Conservation (phyloP, 2,797 vertebrate species). For the Coluber constrictor region DNA sequence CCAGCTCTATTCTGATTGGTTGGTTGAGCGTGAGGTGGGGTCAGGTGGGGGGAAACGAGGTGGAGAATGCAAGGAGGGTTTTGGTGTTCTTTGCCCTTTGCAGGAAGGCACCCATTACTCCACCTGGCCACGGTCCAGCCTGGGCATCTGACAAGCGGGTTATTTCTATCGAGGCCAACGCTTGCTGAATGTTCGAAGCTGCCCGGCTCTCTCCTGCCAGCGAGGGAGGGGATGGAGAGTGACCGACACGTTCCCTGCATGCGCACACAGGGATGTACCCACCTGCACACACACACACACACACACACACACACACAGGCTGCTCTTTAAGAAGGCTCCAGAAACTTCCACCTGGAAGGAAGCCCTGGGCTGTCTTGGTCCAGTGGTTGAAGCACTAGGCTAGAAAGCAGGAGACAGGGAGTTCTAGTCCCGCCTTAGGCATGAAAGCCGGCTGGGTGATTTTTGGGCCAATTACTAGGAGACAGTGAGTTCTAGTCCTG, state of each 20-base stretch:
- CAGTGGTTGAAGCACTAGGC: too few species aligned
- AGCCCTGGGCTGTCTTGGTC: neutral
- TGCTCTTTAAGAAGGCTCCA: neutral
- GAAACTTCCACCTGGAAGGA: neutral
- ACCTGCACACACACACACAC: too few species aligned
- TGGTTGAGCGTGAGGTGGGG: neutral
- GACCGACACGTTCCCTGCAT: neutral
- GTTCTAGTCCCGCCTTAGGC: too few species aligned
- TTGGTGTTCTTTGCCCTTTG: neutral
- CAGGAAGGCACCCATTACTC: neutral
- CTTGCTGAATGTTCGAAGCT: neutral
- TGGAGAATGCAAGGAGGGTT: too few species aligned
- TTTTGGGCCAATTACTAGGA: too few species aligned
- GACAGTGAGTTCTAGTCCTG: too few species aligned
- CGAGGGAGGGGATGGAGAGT: neutral
- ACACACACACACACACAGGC: neutral
- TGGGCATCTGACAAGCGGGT: neutral
- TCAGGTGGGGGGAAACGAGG: too few species aligned
- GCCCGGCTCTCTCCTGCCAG: neutral
- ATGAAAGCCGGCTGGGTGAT: too few species aligned
- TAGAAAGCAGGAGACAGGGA: too few species aligned
- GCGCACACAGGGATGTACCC: neutral
- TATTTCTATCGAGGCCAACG: slow-evolving; percentile 14
- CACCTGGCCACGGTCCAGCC: neutral
- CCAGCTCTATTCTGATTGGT: too few species aligned